Percentiles rank a stretch among this genome's conserved stretches.
These are phyloP conservation scores for Eulemur coronatus DNA, from an alignment of 2,797 vertebrate genomes.

Conservation along the genomic window DNA sequence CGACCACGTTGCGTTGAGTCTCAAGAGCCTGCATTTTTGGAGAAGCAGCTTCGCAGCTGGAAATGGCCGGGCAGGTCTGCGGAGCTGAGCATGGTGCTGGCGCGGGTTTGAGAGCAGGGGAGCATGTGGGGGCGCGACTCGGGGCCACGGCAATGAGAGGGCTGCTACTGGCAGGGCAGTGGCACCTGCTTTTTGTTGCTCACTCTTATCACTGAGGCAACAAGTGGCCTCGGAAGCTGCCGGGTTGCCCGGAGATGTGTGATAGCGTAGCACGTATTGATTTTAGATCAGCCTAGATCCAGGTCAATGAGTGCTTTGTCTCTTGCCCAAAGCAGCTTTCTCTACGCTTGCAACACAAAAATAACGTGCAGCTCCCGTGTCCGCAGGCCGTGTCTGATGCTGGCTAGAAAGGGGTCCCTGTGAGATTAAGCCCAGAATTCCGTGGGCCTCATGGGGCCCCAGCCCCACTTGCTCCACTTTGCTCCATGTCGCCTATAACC, in stretches of 20 bases:
- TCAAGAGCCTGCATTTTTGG: not conserved
- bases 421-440: not conserved
- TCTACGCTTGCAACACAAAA: not conserved
- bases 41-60: not conserved
- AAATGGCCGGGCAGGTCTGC: fast-evolving
- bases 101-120: not conserved
- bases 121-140: no score
- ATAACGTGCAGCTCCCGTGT: not conserved
- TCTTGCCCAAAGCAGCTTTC: not conserved
- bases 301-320: not conserved
- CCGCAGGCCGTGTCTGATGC: not conserved
- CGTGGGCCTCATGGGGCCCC: fast-evolving
- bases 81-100: no score
- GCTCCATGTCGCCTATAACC: not conserved
- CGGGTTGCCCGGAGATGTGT: not conserved
- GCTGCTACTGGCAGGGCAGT: not conserved
- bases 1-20: not conserved
- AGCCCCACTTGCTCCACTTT: fast-evolving
- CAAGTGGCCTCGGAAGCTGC: not conserved
- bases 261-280: not conserved
- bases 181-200: not conserved
- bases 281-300: not conserved
- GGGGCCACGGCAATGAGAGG: not conserved
- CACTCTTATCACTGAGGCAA: not conserved
- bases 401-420: not conserved